Evolutionary conservation across 1,140 invertebrate species (phyloP).

Genomic region (Lepidotrigona ventralis): DNA sequence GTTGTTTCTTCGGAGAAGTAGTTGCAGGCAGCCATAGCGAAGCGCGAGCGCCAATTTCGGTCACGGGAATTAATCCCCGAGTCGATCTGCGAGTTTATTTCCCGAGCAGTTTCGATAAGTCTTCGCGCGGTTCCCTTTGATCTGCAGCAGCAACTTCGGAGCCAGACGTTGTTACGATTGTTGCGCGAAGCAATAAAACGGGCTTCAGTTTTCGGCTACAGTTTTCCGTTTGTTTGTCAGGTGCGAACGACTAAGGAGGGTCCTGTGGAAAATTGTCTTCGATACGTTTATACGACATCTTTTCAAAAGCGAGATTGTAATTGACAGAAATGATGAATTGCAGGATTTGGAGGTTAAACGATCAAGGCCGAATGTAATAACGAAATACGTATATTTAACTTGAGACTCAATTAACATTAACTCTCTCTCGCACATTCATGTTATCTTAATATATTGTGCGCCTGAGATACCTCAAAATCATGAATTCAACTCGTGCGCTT

Average conservation of each 20-base stretch:
- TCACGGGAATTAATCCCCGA: slow-evolving; percentile 44
- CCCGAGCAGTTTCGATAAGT: slow-evolving; percentile 45
- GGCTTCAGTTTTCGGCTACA: slow-evolving; percentile 51
- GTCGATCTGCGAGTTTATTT: slow-evolving; percentile 53
- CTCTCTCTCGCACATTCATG: too few relatives aligned
- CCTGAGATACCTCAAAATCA: too few relatives aligned
- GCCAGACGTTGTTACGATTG: slow-evolving; percentile 54
- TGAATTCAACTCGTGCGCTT: too few relatives aligned
- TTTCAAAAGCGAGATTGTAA: too few relatives aligned
- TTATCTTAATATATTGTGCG: too few relatives aligned
- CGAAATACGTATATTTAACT: too few relatives aligned
- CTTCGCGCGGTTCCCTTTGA: slow-evolving; percentile 59
- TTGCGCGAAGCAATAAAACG: slow-evolving; percentile 40
- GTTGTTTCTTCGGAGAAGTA: not conserved
- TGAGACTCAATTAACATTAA: too few relatives aligned
- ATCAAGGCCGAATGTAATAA: too few relatives aligned
- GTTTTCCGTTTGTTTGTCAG: slow-evolving; percentile 56
- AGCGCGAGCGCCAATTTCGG: slow-evolving; percentile 35
- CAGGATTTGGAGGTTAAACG: too few relatives aligned
- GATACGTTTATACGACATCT: too few relatives aligned
- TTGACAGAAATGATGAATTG: too few relatives aligned
- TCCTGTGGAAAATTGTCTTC: not conserved
- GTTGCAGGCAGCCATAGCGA: slow-evolving; percentile 32
- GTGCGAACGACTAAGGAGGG: slow-evolving; percentile 48
- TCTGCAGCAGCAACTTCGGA: slow-evolving; percentile 21